Conservation (phyloP, 2,888 invertebrate species). For the Pseudococcus longispinus region DNA sequence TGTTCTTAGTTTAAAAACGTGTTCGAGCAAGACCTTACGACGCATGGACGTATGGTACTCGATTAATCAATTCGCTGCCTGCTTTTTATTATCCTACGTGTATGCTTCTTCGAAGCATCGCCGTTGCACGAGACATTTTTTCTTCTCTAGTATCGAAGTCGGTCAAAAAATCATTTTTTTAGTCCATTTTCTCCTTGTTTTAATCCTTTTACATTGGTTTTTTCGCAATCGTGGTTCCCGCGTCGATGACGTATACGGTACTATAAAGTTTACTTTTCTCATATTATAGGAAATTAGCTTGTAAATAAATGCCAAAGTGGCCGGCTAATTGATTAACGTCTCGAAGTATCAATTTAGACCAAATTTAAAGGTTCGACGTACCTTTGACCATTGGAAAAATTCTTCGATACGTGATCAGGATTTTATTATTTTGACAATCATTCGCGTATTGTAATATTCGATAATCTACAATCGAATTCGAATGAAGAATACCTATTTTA, state of each 20-base stretch:
- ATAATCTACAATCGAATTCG: neutral
- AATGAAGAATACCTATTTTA: neutral
- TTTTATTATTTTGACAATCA: neutral
- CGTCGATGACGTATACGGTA: neutral
- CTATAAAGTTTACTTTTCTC: neutral
- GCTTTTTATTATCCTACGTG: neutral
- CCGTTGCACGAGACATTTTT: neutral
- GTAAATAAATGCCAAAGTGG: no score
- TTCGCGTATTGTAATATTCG: conserved; percentile 1
- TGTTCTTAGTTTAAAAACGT: neutral
- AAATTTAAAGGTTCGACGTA: neutral
- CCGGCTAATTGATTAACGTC: neutral
- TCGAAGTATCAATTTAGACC: neutral
- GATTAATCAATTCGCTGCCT: neutral
- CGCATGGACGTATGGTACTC: neutral
- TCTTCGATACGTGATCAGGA: neutral
- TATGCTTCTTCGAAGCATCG: neutral
- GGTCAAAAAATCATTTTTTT: neutral
- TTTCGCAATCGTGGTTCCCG: neutral
- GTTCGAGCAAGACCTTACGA: neutral
- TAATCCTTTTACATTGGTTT: no score
- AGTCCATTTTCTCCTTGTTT: neutral
- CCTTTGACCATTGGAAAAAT: conserved; percentile 4
- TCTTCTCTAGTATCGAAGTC: neutral
- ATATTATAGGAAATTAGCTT: no score